Percentiles rank a stretch among this genome's conserved stretches.
Evolutionary conservation across 1,140 invertebrate genomes (phyloP).

Genomic region (Megalonaias nervosa): DNA sequence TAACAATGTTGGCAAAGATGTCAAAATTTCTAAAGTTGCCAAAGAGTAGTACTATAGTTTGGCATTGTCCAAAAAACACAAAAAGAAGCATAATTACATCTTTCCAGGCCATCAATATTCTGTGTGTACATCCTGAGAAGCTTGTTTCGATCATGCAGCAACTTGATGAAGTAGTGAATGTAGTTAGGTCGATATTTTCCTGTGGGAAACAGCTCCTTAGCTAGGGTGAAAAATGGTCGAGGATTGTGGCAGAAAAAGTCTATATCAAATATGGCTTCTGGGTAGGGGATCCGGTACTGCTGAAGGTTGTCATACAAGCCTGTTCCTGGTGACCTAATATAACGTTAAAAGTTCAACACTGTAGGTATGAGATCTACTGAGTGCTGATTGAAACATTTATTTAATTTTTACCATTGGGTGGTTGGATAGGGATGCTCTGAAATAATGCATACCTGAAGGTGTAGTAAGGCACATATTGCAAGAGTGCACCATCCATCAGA

Average conservation of each 20-base stretch:
- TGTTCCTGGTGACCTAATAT: slow-evolving; percentile 88
- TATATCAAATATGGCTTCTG: slow-evolving; percentile 96
- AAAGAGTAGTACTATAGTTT: too few species aligned
- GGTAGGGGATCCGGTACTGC: slow-evolving; percentile 93
- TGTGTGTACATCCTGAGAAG: slow-evolving; percentile 72
- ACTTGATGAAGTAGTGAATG: slow-evolving; percentile 70
- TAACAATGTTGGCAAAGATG: too few species aligned
- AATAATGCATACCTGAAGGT: too few species aligned
- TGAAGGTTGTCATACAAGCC: slow-evolving; percentile 94
- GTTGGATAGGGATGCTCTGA: too few species aligned
- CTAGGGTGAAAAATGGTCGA: slow-evolving; percentile 72
- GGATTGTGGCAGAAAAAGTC: slow-evolving; percentile 70
- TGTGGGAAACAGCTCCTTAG: slow-evolving; percentile 71
- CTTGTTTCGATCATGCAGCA: slow-evolving; percentile 68
- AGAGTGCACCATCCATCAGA: too few species aligned
- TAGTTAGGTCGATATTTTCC: slow-evolving; percentile 71
- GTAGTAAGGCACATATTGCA: too few species aligned
- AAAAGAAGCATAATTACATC: slow-evolving; percentile 63
- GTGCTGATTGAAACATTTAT: too few species aligned
- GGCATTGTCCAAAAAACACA: too few species aligned
- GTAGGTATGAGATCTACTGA: too few species aligned
- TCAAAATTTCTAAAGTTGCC: too few species aligned
- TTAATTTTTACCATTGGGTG: too few species aligned
- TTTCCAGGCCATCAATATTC: slow-evolving; percentile 73
- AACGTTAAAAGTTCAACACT: background rate